Evolutionary conservation across 2,888 invertebrate species (phyloP), one percentile per base, ranked within the genome.

Genomic region (Uropetala carovei): DNA sequence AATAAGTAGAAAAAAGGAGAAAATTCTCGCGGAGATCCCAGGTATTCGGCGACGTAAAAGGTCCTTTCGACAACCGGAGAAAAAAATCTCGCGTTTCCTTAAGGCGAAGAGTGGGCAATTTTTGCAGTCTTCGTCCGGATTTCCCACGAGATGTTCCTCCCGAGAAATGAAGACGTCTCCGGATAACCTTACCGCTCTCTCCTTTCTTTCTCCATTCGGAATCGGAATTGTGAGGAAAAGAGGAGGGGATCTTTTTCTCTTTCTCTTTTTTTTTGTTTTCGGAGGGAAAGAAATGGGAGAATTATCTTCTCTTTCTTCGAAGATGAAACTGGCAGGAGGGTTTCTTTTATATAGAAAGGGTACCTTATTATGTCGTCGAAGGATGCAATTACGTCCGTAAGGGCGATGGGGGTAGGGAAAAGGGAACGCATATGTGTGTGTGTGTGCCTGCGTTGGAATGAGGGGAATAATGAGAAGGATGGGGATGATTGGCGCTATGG

Each of bases 11-110:
- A 75, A 75, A 75, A 75, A 27, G 75, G 68, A n/a, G 22, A 22
- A 22, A 68, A 68, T n/a, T n/a, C 75, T 22, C 18, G 11, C 13
- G 22, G 16, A 5, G 27, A 75, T 75, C 43, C 5, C 75, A 75
- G 75, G 75, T 75, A 75, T 22, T 75, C 22, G 27, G 27, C 75
- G 75, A 13, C n/a, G n/a, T n/a, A n/a, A n/a, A n/a, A n/a, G n/a
- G n/a, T n/a, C n/a, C n/a, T n/a, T n/a, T n/a, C n/a, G n/a, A n/a
- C n/a, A 22, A 22, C 27, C 75, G 75, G 75, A 75, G 75, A 22
- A 18, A 27, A 75, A 75, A 75, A 75, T 75, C 75, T 75, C 75
- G 75, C 75, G 22, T 75, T 75, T 75, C 75, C 75, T 27, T 27
- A 13, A 22, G 27, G 22, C 75, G 75, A 75, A 75, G 27, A 22